Evolutionary conservation across 2,113 vertebrate species (phyloP), one percentile per base, ranked within the genome.

Genomic region (Pseudorectes ferrugineus): DNA sequence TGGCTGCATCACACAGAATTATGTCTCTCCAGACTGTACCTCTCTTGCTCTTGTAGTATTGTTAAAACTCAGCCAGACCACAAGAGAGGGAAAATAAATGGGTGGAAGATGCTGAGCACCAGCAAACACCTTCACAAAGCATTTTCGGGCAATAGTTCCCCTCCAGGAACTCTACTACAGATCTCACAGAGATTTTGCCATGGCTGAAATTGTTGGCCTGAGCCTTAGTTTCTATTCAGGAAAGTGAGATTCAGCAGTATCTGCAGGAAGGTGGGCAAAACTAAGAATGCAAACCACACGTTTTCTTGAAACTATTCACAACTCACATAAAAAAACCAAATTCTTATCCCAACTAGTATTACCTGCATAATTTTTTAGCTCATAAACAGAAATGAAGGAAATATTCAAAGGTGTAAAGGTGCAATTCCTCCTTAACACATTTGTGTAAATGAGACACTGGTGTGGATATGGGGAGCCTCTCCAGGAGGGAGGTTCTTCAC

Each of bases 21-120:
- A 5, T 2, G 3, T 15, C 12, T 42, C 16, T 62, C 59, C 29
- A 42, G 51, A 57, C 11, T 35, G 26, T 2, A 31, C 9, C 2
- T 14, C 6, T 5, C 29, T 76, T 58, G 21, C 8, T 10, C 24
- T 29, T 4, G 0, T 2, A 62, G 17, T 4, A n/a, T 26, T 31
- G 8, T 12, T 42, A 42, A 58, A 73, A 57, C 8, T 20, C 23
- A 24, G 4, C 5, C 29, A 66, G 71, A 57, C 3, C 15, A 49
- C 38, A 17, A 20, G 22, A 78, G 24, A 72, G 13, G 19, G 23
- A 70, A 65, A 83, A 89, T 5, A 54, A 83, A 46, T 6, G 4
- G 6, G 28, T 42, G 14, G 15, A 65, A 22, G 6, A 55, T 36
- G 17, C 10, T 52, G 3, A 12, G 3, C 49, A 61, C 33, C 45